Base-by-base conservation (phyloP, 2,888 invertebrate genomes). In the Oscheius myriophilus region DNA sequence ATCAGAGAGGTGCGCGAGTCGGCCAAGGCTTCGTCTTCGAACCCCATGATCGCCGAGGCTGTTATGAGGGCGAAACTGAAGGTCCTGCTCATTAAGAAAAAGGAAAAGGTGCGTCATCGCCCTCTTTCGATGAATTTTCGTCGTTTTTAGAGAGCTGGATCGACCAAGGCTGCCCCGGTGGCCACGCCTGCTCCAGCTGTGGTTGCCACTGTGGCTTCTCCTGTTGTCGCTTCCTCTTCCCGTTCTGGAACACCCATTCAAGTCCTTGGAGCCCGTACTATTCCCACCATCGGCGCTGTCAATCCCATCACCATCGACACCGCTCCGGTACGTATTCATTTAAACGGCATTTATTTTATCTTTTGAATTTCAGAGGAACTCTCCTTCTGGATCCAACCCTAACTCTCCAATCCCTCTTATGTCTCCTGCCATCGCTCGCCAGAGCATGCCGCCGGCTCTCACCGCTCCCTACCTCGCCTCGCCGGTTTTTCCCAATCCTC, bases 41-140 rank as follows among this genome's bases (percentile, higher is more conserved):
- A 65, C 45, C 61, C 67, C 25, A 61, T 67, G 54, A 52, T 67
- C 18, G 16, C 52, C 23, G 67, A 67, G 43, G 67, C 67, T 33
- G 43, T 61, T 1, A 61, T 67, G 61, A 25, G 67, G 14, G 62
- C 67, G 21, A 51, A 59, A 25, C 52, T 67, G n/a, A 51, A 45
- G 18, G 59, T 52, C 16, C 33, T 67, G 53, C 67, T 61, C 18
- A 6, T 67, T 12, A 67, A 67, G 43, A 67, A 53, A 25, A 21
- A n/a, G 3, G 67, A 67, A 53, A 59, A 59, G 59, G 59, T 42
- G 9, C n/a, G 14, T 16, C 16, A n/a, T n/a, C n/a, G n/a, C n/a
- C n/a, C n/a, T n/a, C n/a, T n/a, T n/a, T n/a, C n/a, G n/a, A n/a
- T n/a, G n/a, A n/a, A n/a, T 23, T 6, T 9, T 18, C 21, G 14